phyloP scores from a whole-genome alignment of 2,888 invertebrate genomes.

The Liopterus haemorrhoidalis region DNA sequence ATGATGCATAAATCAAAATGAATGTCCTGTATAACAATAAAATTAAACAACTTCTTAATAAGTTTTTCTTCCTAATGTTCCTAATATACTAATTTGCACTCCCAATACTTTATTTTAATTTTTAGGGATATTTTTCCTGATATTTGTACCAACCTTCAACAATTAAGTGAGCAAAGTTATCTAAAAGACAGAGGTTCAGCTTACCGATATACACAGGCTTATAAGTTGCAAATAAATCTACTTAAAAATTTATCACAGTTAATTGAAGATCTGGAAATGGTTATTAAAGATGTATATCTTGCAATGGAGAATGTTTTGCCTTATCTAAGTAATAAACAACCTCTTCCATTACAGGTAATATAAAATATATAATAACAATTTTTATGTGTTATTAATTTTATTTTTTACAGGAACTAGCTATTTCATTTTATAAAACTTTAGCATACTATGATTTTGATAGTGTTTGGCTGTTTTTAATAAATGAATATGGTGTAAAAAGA shows the following conservation, averaged over 20 bases:
- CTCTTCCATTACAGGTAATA: constrained; percentile 57
- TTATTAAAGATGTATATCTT: constrained; percentile 43
- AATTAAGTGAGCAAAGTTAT: constrained; percentile 52
- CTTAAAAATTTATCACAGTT: constrained; percentile 49
- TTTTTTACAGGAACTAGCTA: constrained; percentile 18
- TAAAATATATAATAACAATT: constrained; percentile 6
- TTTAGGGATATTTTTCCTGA: constrained; percentile 63
- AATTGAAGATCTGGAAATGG: constrained; percentile 47
- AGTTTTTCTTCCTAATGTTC: no score
- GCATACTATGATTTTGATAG: constrained; percentile 18
- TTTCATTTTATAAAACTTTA: constrained; percentile 25
- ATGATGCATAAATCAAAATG: no score
- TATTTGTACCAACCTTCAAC: constrained; percentile 51
- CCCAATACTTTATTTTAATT: constrained; percentile 31
- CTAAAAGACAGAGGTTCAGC: constrained; percentile 53
- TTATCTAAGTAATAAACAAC: constrained; percentile 58
- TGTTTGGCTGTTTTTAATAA: constrained; percentile 17
- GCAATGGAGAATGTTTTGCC: constrained; percentile 46
- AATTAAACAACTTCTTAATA: no score
- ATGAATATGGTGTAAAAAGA: constrained; percentile 24
- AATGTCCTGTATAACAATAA: no score
- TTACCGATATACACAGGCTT: constrained; percentile 54
- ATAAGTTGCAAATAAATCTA: constrained; percentile 51
- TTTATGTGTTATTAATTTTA: constrained; percentile 18
- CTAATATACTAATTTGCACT: no score